These are phyloP conservation scores for Cotesia chilonis DNA, from an alignment of 1,140 invertebrate genomes.

Conservation along the genomic window DNA sequence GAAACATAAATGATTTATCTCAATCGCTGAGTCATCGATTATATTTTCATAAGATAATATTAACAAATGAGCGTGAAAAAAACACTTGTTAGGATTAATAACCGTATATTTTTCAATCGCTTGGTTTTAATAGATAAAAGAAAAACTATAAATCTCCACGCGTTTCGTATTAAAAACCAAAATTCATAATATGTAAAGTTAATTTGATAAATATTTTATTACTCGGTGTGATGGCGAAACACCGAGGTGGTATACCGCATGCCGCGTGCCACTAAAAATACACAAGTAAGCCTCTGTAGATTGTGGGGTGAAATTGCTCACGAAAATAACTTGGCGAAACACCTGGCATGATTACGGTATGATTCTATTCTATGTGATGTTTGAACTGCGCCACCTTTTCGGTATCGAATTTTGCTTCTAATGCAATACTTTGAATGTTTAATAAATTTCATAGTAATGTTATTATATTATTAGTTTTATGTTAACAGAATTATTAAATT, in stretches of 20 bases:
- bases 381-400: constrained; percentile 11
- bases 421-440: constrained; percentile 1
- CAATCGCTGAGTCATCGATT: not conserved
- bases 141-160: not conserved
- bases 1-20: constrained; percentile 16
- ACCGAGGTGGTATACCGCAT: constrained; percentile 52
- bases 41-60: not conserved
- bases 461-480: too few relatives aligned
- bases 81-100: too few relatives aligned
- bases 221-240: constrained; percentile 53
- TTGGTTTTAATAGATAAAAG: not conserved
- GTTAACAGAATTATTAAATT: too few relatives aligned
- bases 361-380: constrained; percentile 42
- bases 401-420: constrained; percentile 30
- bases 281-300: constrained; percentile 40
- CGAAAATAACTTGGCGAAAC: constrained; percentile 54
- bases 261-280: constrained; percentile 54
- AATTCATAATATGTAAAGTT: constrained; percentile 20
- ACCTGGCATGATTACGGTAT: constrained; percentile 49
- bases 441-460: not conserved
- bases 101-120: not conserved
- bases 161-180: not conserved
- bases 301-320: constrained; percentile 46
- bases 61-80: too few relatives aligned
- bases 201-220: constrained; percentile 59